Percentiles rank a stretch among this genome's conserved stretches.
These are phyloP conservation scores for Limanda limanda DNA, from an alignment of 2,113 vertebrate species.

Conservation along the genomic window DNA sequence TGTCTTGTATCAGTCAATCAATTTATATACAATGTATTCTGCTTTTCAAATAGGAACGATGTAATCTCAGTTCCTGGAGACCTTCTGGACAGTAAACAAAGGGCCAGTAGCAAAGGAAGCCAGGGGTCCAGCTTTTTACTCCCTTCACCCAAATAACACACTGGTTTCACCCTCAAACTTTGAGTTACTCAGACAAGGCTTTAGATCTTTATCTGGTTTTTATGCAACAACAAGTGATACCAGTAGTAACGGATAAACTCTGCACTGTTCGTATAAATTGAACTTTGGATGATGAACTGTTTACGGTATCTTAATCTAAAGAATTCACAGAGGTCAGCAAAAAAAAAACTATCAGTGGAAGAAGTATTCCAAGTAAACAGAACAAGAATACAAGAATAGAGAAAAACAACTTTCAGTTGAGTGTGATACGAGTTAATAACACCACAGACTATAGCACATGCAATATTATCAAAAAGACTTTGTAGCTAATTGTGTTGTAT, in stretches of 20 bases:
- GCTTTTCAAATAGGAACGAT: background rate
- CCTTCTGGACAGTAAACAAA: background rate
- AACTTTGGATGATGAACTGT: conserved; percentile 3
- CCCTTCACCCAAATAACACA: background rate
- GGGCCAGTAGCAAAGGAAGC: background rate
- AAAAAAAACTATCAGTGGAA: background rate
- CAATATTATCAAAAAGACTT: too few relatives aligned
- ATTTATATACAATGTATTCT: background rate
- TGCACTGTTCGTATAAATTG: background rate
- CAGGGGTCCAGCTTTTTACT: background rate
- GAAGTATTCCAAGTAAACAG: background rate
- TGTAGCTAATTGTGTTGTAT: too few relatives aligned
- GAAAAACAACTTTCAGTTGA: too few relatives aligned
- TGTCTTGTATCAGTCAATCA: background rate
- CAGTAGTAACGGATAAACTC: background rate
- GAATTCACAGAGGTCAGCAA: background rate
- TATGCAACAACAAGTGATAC: background rate
- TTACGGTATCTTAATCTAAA: background rate
- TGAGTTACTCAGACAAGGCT: conserved; percentile 31
- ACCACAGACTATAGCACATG: too few relatives aligned
- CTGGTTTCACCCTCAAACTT: conserved; percentile 21
- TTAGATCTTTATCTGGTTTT: conserved; percentile 18
- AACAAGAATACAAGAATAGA: background rate
- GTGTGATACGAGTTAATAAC: too few relatives aligned
- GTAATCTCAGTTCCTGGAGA: background rate